Percentiles rank a stretch among this genome's conserved stretches.
Conservation (phyloP, 2,113 vertebrate species). For the Neogale vison region DNA sequence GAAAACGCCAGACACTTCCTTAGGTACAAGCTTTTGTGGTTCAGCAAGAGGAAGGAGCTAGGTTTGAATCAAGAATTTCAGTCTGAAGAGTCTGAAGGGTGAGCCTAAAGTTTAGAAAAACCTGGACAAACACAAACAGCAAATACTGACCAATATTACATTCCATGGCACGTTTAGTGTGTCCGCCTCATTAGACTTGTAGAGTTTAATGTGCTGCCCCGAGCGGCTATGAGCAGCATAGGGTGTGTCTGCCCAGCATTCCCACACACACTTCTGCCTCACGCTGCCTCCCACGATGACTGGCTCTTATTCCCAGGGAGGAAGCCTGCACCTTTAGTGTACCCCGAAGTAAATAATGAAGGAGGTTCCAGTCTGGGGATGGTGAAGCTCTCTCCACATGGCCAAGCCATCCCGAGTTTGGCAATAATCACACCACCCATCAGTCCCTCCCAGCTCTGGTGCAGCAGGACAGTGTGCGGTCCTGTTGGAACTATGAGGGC, state of each 20-base stretch:
- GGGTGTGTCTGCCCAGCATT: background rate
- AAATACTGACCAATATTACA: too few relatives aligned
- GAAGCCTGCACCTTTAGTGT: background rate
- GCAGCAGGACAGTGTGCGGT: background rate
- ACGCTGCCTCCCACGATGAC: rapidly evolving
- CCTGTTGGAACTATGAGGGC: background rate
- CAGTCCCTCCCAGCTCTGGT: too few relatives aligned
- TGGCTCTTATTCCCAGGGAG: background rate
- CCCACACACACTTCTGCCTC: rapidly evolving
- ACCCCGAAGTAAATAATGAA: background rate
- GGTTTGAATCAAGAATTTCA: background rate
- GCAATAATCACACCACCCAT: background rate
- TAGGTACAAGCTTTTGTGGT: background rate
- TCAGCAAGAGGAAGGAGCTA: background rate
- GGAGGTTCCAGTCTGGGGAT: background rate
- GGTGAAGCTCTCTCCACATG: background rate
- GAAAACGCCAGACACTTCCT: background rate
- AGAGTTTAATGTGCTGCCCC: background rate
- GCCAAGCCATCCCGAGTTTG: background rate
- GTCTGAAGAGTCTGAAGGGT: background rate
- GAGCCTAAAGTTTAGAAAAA: background rate
- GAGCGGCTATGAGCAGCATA: rapidly evolving
- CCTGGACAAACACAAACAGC: background rate
- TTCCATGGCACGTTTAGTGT: background rate
- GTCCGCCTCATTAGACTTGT: background rate